These are phyloP conservation scores for Gasterosteus nipponicus DNA, from an alignment of 2,113 vertebrate species.

Conservation along the genomic window DNA sequence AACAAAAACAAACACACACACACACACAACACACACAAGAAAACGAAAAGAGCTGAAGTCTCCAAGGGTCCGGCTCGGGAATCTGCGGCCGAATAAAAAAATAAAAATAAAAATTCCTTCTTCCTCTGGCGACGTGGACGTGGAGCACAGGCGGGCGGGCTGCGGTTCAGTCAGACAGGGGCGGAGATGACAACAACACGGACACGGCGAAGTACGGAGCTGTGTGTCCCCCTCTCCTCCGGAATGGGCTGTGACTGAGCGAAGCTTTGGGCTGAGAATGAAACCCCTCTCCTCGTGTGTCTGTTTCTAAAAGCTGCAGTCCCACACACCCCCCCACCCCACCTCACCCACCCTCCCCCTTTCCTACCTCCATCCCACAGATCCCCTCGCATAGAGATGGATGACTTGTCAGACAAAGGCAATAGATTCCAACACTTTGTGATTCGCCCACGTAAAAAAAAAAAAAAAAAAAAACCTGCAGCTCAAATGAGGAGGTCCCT, in stretches of 20 bases:
- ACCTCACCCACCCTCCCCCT: constrained; percentile 48
- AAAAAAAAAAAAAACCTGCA: constrained; percentile 77
- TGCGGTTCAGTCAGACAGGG: constrained; percentile 76
- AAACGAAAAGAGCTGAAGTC: constrained; percentile 45
- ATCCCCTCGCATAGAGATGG: constrained; percentile 90
- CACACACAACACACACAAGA: neutral
- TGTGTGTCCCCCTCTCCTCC: constrained; percentile 80
- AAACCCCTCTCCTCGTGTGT: constrained; percentile 91
- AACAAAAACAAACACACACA: constrained; percentile 6
- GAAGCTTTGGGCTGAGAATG: constrained; percentile 95
- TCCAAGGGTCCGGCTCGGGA: constrained; percentile 67
- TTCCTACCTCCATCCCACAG: constrained; percentile 80
- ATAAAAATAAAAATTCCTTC: constrained; percentile 5
- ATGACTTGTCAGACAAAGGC: constrained; percentile 99
- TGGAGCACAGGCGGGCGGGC: constrained; percentile 38
- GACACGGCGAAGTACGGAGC: constrained; percentile 76
- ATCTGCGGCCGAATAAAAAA: constrained; percentile 58
- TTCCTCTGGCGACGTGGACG: neutral
- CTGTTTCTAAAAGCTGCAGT: constrained; percentile 98
- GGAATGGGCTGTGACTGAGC: constrained; percentile 92
- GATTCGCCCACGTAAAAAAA: constrained; percentile 93
- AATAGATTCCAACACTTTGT: constrained; percentile 99
- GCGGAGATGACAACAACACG: constrained; percentile 84
- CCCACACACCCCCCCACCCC: constrained; percentile 64
- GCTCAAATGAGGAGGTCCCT: constrained; percentile 90